Base-by-base conservation (phyloP, 2,888 invertebrate genomes). In the Homarus gammarus region DNA sequence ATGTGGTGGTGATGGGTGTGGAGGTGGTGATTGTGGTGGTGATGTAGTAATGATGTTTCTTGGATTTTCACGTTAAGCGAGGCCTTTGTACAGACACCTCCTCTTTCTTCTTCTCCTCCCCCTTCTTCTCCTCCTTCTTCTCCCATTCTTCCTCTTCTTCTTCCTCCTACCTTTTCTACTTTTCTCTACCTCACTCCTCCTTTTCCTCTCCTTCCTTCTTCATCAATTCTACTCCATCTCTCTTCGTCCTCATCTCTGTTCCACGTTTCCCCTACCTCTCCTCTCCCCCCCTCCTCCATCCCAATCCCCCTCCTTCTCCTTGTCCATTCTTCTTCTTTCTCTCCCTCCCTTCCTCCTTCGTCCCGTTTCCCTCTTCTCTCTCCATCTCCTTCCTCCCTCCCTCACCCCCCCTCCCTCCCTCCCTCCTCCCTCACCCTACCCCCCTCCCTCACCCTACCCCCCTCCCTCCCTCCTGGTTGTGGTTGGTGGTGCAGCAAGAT, bases 321-420 rank as follows among this genome's bases (percentile, higher is more conserved):
- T n/a, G 18, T n/a, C n/a, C 61, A 22, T n/a, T 68, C 68, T 68
- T 61, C 10, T 61, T 15, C 68, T 2, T 2, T 33, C n/a, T n/a
- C 12, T 33, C 1, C 68, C n/a, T 33, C n/a, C 27, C 12, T 1
- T 6, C 27, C 15, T n/a, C 6, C 68, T 68, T 1, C 2, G 36
- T 36, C 36, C 2, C 36, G 2, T 61, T 10, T 61, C 6, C 61
- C n/a, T n/a, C 12, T 12, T 68, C 68, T 6, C 27, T 68, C 22
- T n/a, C 68, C 12, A 12, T 6, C 68, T 68, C 68, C 68, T n/a
- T 10, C 33, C 68, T n/a, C 27, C 33, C 68, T 31, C 79, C 36
- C 79, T 44, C 49, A 44, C 56, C 56, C 79, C 56, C 79, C 56
- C 79, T 79, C 77, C 44, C 77, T 79, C 79, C 56, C 79, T 79